Percentiles rank a stretch among this genome's conserved stretches.
Conservation (phyloP, 2,888 invertebrate species). For the Melinaea marsaeus region DNA sequence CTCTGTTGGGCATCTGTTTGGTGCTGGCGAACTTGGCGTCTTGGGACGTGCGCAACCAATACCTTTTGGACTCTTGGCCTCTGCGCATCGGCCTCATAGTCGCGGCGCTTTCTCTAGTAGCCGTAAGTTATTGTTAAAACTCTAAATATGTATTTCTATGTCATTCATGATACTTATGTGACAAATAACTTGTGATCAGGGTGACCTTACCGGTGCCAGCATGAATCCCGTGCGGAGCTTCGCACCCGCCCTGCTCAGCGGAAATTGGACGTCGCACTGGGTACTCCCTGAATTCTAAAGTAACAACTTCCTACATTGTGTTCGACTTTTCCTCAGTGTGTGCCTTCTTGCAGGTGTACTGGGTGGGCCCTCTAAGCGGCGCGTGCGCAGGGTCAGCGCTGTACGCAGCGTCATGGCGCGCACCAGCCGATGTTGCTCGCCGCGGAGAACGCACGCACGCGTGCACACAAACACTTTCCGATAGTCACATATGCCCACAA, state of each 20-base stretch:
- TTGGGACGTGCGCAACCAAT: slow-evolving; percentile 82
- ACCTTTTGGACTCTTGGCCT: slow-evolving; percentile 80
- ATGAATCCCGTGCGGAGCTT: slow-evolving; percentile 85
- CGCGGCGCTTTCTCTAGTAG: slow-evolving; percentile 79
- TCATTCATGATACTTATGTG: not conserved
- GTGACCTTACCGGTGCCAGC: slow-evolving; percentile 83
- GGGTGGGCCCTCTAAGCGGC: slow-evolving; percentile 78
- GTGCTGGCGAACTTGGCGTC: slow-evolving; percentile 82
- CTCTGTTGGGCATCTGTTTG: slow-evolving; percentile 79
- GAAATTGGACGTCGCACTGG: slow-evolving; percentile 82
- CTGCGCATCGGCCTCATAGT: slow-evolving; percentile 82
- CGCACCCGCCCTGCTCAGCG: slow-evolving; percentile 83
- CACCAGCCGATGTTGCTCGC: slow-evolving; percentile 20
- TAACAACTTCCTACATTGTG: too few species aligned
- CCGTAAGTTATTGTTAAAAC: slow-evolving; percentile 63
- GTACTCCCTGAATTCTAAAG: slow-evolving; percentile 47
- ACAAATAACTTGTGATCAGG: slow-evolving; percentile 61
- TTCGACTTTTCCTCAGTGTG: not conserved
- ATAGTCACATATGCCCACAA: not conserved
- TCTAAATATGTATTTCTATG: not conserved
- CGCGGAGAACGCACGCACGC: slow-evolving; percentile 12
- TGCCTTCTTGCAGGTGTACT: slow-evolving; percentile 72
- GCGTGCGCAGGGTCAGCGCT: slow-evolving; percentile 41
- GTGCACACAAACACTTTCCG: not conserved
- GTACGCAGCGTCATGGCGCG: slow-evolving; percentile 44